Base-by-base conservation (phyloP, 1,140 invertebrate genomes). In the Megalopta genalis region DNA sequence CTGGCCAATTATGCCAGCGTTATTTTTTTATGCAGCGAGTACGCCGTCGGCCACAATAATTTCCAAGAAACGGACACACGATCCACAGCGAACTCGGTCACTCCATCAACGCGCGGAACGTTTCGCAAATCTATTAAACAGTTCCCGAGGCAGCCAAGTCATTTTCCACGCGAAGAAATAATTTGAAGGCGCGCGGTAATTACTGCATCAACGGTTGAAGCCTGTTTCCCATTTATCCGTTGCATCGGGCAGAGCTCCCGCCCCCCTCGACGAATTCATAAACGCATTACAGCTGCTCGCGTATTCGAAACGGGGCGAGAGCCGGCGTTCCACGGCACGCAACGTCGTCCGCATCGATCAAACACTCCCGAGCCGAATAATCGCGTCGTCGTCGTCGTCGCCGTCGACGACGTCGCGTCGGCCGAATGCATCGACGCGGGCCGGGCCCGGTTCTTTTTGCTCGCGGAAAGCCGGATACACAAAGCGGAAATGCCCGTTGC, bases 321-420 rank as follows among this genome's bases (percentile, higher is more conserved):
- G 3, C 1, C 49, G 46, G 16, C 8, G 54, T 59, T 63, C 9
- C 42, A n/a, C 52, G 27, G 75, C 75, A 62, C 67, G 67, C 42
- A 42, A 63, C 75, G 75, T 77, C 46, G 57, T 5, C 12, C n/a
- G 75, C 75, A 77, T 77, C 75, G 75, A 77, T 77, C 75, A 77
- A 77, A 70, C 75, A 68, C 5, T n/a, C 67, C 25, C 67, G 46
- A 25, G 59, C 21, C 67, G 67, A 70, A 63, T 70, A 77, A 77
- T 77, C 75, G 65, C 23, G n/a, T 57, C 21, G 6, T 10, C 25
- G 59, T 27, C 25, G 59, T 7, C 49, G 42, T 12, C 42, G 42
- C 12, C 42, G 57, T 2, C 62, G 62, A 2, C 59, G 42, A 39
- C 46, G 32, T 77, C 75, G 65, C 23, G n/a, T 57, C 21, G 6